Conservation (phyloP, 2,113 vertebrate genomes). For the Orcinus orca region DNA sequence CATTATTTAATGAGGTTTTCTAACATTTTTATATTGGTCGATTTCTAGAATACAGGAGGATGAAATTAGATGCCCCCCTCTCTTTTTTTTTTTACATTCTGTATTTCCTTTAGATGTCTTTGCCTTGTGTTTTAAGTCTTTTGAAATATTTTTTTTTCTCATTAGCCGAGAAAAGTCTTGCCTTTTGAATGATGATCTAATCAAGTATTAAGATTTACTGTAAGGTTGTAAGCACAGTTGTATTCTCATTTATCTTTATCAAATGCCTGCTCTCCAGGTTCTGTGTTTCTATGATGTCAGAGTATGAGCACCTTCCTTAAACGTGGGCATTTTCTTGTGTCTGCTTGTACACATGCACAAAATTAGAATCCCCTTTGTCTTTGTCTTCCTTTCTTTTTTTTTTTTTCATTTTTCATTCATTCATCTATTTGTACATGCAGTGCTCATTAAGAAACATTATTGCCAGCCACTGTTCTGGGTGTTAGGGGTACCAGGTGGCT, state of each 20-base stretch:
- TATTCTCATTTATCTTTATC: not conserved
- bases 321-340: not conserved
- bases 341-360: not conserved
- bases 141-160: not conserved
- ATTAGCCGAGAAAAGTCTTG: not conserved
- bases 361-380: not conserved
- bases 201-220: not conserved
- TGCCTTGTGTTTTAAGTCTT: constrained; percentile 15
- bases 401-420: not conserved
- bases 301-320: not conserved
- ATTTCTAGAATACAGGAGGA: not conserved
- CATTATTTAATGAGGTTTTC: not conserved
- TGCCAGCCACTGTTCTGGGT: not conserved
- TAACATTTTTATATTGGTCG: not conserved
- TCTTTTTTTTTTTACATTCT: not conserved
- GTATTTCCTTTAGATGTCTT: not conserved
- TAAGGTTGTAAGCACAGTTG: not conserved
- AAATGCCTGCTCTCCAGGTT: not conserved
- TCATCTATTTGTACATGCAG: not conserved
- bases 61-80: not conserved
- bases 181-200: not conserved
- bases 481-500: not conserved
- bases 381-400: not conserved
- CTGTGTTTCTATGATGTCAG: not conserved
- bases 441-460: not conserved